Evolutionary conservation across 2,113 vertebrate species (phyloP), one percentile per base, ranked within the genome.

Genomic region (Epinephelus lanceolatus): DNA sequence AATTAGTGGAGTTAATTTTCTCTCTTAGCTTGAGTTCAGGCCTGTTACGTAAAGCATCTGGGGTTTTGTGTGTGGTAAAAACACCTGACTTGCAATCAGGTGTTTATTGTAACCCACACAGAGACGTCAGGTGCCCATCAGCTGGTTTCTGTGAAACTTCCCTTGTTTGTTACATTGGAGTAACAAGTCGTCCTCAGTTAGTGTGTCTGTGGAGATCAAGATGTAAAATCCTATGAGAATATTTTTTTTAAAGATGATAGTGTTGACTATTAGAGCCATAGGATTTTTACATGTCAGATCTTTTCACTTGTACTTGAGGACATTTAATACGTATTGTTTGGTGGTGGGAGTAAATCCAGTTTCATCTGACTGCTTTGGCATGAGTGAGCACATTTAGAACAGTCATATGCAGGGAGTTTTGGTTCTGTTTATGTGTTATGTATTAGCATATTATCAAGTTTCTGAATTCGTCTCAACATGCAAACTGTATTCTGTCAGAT

Each of bases 121-220:
- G 68, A 90, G 83, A 71, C 67, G 30, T 77, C 56, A 83, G 94
- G 93, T 97, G 95, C 78, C 45, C 86, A 86, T 89, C 66, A 62
- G 78, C 86, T 96, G 96, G 96, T 97, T 97, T 97, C 97, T 96
- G 30, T 96, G 97, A 97, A 97, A 97, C 96, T 97, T 97, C 94
- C 90, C 92, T 71, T 88, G 95, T 96, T 96, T 95, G 96, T 94
- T 97, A 96, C 95, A 15, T 95, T 92, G 2, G 18, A 78, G 90
- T 95, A 95, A 91, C 93, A 95, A 86, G 49, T 69, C 49, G 86
- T 85, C 88, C 89, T 76, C 71, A 77, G 0, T 40, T 23, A 0
- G 27, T 67, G 71, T 85, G 83, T 87, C 67, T 52, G 51, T 62
- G 23, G 27, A 76, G 76, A 80, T 61, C n/a, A 65, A 6, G 7